Conservation (phyloP, 2,113 vertebrate species). For the Myiopsitta monachus region DNA sequence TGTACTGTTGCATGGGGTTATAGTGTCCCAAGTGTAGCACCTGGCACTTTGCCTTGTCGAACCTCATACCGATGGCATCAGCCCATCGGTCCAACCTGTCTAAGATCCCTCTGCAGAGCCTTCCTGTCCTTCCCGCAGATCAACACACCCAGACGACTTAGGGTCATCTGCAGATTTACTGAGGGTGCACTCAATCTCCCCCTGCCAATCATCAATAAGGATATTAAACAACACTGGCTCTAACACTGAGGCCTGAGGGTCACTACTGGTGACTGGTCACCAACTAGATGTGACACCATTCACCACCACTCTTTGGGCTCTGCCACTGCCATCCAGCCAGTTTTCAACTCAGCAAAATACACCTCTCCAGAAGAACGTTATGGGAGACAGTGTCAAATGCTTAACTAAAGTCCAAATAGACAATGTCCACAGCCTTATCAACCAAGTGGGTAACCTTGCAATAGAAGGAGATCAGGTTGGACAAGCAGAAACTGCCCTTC, state of each 20-base stretch:
- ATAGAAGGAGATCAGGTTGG: background rate
- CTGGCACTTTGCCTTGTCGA: background rate
- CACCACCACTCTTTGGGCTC: background rate
- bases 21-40: background rate
- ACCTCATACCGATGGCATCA: background rate
- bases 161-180: background rate
- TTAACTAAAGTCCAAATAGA: background rate
- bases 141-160: too few relatives aligned
- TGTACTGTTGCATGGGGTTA: background rate
- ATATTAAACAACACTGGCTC: background rate
- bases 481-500: background rate
- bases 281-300: background rate
- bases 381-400: background rate
- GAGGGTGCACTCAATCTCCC: background rate
- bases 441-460: background rate
- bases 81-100: too few relatives aligned
- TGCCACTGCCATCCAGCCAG: background rate
- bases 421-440: background rate
- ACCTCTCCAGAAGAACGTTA: background rate
- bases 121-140: background rate
- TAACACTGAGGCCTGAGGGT: background rate
- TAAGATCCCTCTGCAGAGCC: background rate
- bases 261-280: background rate
- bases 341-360: background rate
- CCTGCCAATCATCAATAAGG: background rate